These are phyloP conservation scores for Leptogaster cylindrica DNA, from an alignment of 2,888 invertebrate genomes.

Conservation along the genomic window DNA sequence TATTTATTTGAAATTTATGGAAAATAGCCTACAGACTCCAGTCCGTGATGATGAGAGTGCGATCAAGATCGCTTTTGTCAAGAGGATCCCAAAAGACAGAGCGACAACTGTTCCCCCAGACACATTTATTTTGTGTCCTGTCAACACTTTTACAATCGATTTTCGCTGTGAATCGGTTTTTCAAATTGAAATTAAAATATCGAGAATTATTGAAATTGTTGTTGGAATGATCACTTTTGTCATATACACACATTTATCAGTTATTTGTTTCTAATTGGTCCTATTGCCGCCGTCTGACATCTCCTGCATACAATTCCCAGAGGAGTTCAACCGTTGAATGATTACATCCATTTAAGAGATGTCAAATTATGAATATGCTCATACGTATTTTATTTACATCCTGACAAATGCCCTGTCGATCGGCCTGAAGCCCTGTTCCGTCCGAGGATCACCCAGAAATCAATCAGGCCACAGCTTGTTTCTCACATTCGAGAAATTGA, in stretches of 20 bases:
- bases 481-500: constrained; percentile 15
- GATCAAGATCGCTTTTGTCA: constrained; percentile 17
- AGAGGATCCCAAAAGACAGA: neutral
- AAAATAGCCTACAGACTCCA: constrained; percentile 17
- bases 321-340: neutral
- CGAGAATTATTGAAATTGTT: constrained; percentile 3
- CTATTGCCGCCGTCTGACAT: neutral
- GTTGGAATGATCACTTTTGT: no score
- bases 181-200: constrained; percentile 9
- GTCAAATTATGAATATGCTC: constrained; percentile 13
- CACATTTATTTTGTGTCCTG: constrained; percentile 20
- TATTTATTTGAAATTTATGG: constrained; percentile 36
- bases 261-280: neutral
- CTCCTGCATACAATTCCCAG: neutral
- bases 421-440: no score
- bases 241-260: constrained; percentile 1
- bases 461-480: constrained; percentile 34
- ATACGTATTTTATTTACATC: neutral
- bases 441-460: constrained; percentile 44
- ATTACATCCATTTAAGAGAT: constrained; percentile 21
- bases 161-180: neutral
- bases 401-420: constrained; percentile 28
- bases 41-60: constrained; percentile 14
- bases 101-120: neutral
- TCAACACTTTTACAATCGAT: constrained; percentile 18